A percentile compares a stretch with the other conserved stretches of the same genome.
phyloP scores from a whole-genome alignment of 2,113 vertebrate genomes.

The Diphyllodes magnificus region DNA sequence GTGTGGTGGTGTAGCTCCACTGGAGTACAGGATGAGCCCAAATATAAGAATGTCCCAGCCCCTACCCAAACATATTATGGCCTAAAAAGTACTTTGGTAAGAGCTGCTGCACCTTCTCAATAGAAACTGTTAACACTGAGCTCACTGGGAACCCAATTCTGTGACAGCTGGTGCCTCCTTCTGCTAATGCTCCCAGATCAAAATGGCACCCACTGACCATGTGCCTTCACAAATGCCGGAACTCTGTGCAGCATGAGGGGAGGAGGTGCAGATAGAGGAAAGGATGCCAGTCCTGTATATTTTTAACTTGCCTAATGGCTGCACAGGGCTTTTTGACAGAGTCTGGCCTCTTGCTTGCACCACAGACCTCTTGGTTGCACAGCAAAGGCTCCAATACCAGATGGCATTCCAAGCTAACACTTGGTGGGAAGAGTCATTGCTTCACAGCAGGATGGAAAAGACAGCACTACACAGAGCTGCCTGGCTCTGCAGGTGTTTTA shows the following conservation, averaged over 20 bases:
- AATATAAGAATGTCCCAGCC: not conserved
- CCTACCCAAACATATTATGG: not conserved
- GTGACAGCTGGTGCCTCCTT: not conserved
- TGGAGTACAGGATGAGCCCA: not conserved
- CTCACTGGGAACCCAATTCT: not conserved
- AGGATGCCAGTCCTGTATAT: not conserved
- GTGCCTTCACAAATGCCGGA: not conserved
- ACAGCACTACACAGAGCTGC: not conserved
- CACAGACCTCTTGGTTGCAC: not conserved
- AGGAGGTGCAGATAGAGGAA: not conserved
- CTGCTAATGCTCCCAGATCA: not conserved
- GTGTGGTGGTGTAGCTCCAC: not conserved
- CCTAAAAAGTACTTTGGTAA: not conserved
- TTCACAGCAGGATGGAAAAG: not conserved
- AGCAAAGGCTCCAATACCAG: not conserved
- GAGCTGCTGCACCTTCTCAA: not conserved
- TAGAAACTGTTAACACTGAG: not conserved
- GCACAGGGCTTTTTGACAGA: not conserved
- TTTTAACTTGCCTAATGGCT: not conserved
- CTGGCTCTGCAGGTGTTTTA: constrained; percentile 16
- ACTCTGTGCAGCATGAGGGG: not conserved
- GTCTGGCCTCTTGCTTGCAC: not conserved
- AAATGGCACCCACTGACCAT: constrained; percentile 4
- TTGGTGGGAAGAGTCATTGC: not conserved
- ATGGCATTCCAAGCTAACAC: not conserved